phyloP scores from a whole-genome alignment of 2,797 vertebrate genomes.

The Petrocephalus sullivani region DNA sequence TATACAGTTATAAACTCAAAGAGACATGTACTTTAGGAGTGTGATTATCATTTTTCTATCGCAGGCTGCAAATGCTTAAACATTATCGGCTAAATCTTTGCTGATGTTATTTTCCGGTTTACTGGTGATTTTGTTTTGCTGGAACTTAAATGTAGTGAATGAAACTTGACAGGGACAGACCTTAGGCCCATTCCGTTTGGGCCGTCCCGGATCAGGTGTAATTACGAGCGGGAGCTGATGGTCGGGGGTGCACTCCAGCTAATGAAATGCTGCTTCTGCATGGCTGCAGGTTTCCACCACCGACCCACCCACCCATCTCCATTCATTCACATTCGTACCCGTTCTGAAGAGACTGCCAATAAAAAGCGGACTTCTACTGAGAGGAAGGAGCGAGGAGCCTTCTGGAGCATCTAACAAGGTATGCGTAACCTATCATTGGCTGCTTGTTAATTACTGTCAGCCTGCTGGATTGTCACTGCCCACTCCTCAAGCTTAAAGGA shows the following conservation, averaged over 20 bases:
- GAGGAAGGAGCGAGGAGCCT: conserved; percentile 25
- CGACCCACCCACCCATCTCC: conserved; percentile 54
- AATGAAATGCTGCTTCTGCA: not conserved
- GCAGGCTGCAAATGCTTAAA: not conserved
- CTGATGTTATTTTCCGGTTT: not conserved
- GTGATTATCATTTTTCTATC: not conserved
- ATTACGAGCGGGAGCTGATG: not conserved
- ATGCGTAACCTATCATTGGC: too few species aligned
- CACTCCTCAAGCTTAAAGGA: not conserved
- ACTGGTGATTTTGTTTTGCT: not conserved
- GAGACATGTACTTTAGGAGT: not conserved
- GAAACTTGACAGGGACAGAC: not conserved
- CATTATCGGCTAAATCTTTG: not conserved
- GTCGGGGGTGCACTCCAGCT: not conserved
- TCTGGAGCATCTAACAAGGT: conserved; percentile 19
- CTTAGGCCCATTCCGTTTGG: not conserved
- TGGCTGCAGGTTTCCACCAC: conserved; percentile 60
- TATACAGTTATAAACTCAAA: not conserved
- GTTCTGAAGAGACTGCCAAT: conserved; percentile 67
- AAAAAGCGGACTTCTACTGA: conserved; percentile 44
- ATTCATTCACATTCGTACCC: conserved; percentile 76
- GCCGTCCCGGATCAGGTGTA: not conserved
- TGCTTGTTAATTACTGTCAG: not conserved
- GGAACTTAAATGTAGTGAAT: not conserved
- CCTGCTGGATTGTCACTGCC: not conserved